phyloP scores from a whole-genome alignment of 2,797 vertebrate genomes.

The Leptoclinus maculatus region DNA sequence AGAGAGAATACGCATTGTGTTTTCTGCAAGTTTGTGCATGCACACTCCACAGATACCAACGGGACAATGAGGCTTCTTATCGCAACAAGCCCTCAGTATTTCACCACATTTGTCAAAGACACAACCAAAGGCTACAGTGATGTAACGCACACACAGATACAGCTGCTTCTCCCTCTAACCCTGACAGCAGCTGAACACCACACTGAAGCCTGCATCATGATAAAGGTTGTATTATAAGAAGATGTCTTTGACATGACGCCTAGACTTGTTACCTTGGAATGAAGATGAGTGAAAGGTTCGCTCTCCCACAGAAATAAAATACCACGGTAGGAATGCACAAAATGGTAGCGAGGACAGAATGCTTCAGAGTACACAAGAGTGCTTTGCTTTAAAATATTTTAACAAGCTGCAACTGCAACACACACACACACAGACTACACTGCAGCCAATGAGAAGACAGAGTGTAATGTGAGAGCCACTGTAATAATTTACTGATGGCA shows the following conservation, averaged over 20 bases:
- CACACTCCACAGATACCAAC: slow-evolving; percentile 35
- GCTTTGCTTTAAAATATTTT: neutral
- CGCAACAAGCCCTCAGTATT: slow-evolving; percentile 47
- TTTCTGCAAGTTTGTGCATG: slow-evolving; percentile 47
- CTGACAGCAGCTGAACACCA: slow-evolving; percentile 21
- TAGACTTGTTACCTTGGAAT: slow-evolving; percentile 11
- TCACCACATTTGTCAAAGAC: slow-evolving; percentile 39
- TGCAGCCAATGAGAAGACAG: slow-evolving; percentile 12
- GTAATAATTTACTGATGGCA: slow-evolving; percentile 14
- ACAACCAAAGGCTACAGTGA: slow-evolving; percentile 48
- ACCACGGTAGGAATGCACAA: slow-evolving; percentile 1
- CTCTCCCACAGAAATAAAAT: slow-evolving; percentile 17
- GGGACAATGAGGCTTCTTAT: slow-evolving; percentile 54
- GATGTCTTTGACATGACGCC: slow-evolving; percentile 28
- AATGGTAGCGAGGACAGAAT: slow-evolving; percentile 10
- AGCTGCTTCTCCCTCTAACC: slow-evolving; percentile 19
- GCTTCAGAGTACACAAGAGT: neutral
- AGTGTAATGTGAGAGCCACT: slow-evolving; percentile 46
- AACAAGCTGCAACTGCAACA: slow-evolving; percentile 21
- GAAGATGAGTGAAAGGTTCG: slow-evolving; percentile 13
- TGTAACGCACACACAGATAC: slow-evolving; percentile 37
- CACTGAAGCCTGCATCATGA: neutral
- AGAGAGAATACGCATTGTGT: slow-evolving; percentile 46
- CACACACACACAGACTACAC: neutral
- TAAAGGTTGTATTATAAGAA: slow-evolving; percentile 8